A percentile compares a stretch with the other conserved stretches of the same genome.
phyloP scores from a whole-genome alignment of 2,797 vertebrate genomes.

The Linurgus olivaceus region DNA sequence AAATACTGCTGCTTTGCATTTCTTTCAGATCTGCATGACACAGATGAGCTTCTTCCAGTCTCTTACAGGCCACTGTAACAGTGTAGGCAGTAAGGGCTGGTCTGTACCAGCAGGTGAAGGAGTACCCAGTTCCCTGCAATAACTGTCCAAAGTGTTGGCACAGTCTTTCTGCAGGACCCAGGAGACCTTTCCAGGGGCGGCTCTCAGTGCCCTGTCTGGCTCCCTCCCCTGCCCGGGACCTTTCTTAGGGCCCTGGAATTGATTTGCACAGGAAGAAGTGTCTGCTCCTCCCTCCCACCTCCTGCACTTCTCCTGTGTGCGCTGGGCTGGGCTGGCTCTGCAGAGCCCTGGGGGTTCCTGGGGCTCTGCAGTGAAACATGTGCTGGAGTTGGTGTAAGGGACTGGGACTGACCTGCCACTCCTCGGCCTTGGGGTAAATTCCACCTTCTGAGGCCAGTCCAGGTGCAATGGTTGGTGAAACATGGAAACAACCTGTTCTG shows the following conservation, averaged over 20 bases:
- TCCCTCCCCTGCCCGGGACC: background rate
- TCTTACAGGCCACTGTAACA: background rate
- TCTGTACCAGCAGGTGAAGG: background rate
- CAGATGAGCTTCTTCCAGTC: background rate
- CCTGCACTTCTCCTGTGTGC: fast-evolving
- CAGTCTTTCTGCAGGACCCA: fast-evolving
- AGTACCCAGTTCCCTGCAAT: background rate
- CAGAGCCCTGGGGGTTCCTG: background rate
- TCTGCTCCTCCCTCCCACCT: background rate
- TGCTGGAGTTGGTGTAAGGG: background rate
- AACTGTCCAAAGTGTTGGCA: background rate
- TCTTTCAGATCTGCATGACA: background rate
- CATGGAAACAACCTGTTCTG: background rate
- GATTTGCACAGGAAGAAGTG: background rate
- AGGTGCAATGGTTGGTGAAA: fast-evolving
- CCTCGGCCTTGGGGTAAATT: background rate
- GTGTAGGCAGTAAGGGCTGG: background rate
- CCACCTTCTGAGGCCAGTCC: background rate
- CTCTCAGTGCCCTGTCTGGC: background rate
- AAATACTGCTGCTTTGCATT: background rate
- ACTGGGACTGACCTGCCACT: background rate
- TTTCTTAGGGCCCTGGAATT: background rate
- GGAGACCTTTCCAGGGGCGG: background rate
- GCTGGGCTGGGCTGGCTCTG: background rate
- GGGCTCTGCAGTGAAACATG: background rate